phyloP scores from a whole-genome alignment of 2,113 vertebrate genomes.

The Micronycteris hirsuta region DNA sequence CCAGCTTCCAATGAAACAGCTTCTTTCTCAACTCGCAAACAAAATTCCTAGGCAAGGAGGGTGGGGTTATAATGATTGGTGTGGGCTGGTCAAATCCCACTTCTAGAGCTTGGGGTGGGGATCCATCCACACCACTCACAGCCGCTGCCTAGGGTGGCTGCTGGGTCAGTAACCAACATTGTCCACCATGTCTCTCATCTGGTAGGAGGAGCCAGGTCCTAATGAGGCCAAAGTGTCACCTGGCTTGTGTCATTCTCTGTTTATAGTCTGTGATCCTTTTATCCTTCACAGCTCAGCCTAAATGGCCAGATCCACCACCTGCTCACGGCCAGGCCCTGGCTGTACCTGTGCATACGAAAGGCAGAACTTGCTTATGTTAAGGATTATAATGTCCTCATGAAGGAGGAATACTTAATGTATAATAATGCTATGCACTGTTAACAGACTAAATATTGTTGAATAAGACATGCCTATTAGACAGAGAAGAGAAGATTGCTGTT shows the following conservation, averaged over 20 bases:
- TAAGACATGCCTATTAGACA: not conserved
- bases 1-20: not conserved
- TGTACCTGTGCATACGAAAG: not conserved
- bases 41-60: not conserved
- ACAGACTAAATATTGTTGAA: slow-evolving; percentile 23
- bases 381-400: not conserved
- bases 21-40: not conserved
- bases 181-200: not conserved
- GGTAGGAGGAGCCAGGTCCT: not conserved
- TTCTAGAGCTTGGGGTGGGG: not conserved
- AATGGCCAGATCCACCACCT: not conserved
- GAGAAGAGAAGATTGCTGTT: not conserved
- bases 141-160: too few species aligned
- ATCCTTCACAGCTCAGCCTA: not conserved
- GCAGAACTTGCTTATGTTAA: not conserved
- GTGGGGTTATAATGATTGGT: not conserved
- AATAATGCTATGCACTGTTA: not conserved
- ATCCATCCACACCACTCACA: not conserved
- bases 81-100: not conserved
- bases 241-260: not conserved
- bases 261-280: not conserved
- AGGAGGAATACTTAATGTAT: not conserved
- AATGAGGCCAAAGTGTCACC: not conserved
- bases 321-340: not conserved
- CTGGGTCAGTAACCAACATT: not conserved